Evolutionary conservation across 2,888 invertebrate genomes (phyloP).

Genomic region (Eupithecia tripunctaria): DNA sequence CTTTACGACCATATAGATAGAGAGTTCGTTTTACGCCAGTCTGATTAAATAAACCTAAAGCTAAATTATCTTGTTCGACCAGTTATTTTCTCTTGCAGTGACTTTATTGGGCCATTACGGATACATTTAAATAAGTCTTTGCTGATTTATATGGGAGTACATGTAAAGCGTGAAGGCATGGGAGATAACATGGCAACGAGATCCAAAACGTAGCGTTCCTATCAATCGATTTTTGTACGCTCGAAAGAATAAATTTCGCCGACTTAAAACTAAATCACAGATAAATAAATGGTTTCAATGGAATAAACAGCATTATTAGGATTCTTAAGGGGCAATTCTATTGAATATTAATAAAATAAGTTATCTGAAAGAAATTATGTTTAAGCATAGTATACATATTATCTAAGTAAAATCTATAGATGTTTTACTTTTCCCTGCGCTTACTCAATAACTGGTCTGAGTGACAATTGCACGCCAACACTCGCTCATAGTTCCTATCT

Average conservation of each 20-base stretch:
- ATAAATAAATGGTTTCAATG: too few species aligned
- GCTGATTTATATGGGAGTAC: slow-evolving; percentile 28
- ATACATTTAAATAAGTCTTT: slow-evolving; percentile 31
- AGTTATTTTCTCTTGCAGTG: slow-evolving; percentile 33
- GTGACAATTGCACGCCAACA: too few species aligned
- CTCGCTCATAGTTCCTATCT: too few species aligned
- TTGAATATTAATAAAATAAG: not conserved
- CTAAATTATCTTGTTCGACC: slow-evolving; percentile 34
- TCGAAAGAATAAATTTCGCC: too few species aligned
- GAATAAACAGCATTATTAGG: not conserved
- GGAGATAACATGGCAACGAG: slow-evolving; percentile 2
- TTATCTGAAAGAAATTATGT: not conserved
- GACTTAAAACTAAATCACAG: too few species aligned
- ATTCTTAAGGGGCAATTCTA: not conserved
- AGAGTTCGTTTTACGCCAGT: slow-evolving; percentile 24
- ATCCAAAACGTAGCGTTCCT: not conserved
- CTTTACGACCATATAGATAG: slow-evolving; percentile 6
- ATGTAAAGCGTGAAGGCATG: not conserved
- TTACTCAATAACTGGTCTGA: too few species aligned
- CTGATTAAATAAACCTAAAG: slow-evolving; percentile 42
- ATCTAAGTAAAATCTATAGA: too few species aligned
- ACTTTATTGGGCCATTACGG: slow-evolving; percentile 37
- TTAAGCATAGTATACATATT: too few species aligned
- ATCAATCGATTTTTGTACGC: too few species aligned
- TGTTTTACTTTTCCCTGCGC: too few species aligned